A percentile compares a stretch with the other conserved stretches of the same genome.
Evolutionary conservation across 2,888 invertebrate genomes (phyloP).

Genomic region (Drosophila mettleri): DNA sequence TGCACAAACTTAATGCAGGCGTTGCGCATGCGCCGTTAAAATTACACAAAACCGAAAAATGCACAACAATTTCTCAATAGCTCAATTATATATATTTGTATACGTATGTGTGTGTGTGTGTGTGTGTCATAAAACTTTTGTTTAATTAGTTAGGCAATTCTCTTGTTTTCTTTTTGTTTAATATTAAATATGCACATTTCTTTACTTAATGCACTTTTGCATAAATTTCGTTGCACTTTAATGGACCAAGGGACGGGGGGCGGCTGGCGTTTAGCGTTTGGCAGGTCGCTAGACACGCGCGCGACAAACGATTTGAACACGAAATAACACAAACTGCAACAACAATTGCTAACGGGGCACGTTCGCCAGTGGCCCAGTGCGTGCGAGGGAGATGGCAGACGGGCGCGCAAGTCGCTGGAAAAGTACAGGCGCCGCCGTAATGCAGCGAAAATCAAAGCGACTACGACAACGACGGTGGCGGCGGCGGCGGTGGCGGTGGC

Average conservation of each 20-base stretch:
- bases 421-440: conserved; percentile 68
- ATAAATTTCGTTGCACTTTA: conserved; percentile 28
- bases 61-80: conserved; percentile 28
- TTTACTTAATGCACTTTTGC: conserved; percentile 24
- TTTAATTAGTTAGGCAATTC: conserved; percentile 35
- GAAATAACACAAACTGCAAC: conserved; percentile 21
- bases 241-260: neutral
- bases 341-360: conserved; percentile 47
- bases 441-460: conserved; percentile 59
- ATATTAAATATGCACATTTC: conserved; percentile 24
- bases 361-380: conserved; percentile 34
- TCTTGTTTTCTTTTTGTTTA: neutral
- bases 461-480: conserved; percentile 31
- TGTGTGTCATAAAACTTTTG: conserved; percentile 24
- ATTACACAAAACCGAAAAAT: conserved; percentile 28
- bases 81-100: conserved; percentile 18
- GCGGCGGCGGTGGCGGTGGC: conserved; percentile 31
- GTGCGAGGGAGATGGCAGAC: conserved; percentile 6
- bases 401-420: conserved; percentile 25
- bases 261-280: neutral
- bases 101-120: neutral
- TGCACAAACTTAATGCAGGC: conserved; percentile 59
- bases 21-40: conserved; percentile 56
- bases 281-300: conserved; percentile 56
- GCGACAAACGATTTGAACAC: conserved; percentile 59